These are phyloP conservation scores for Brachionus rotundiformis DNA, from an alignment of 1,140 invertebrate genomes.

Conservation along the genomic window DNA sequence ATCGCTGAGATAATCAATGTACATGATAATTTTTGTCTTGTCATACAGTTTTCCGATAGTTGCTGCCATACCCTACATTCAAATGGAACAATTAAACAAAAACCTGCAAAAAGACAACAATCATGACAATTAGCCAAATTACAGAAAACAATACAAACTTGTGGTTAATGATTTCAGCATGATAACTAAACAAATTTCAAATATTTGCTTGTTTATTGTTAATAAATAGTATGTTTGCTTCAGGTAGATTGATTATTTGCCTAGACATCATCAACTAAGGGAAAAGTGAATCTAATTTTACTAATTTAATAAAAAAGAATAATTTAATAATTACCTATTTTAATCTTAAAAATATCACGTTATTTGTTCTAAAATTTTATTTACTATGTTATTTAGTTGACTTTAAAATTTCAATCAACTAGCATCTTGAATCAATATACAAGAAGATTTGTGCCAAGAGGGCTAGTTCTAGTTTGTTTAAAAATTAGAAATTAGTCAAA, in stretches of 20 bases:
- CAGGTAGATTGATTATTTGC: slow-evolving; percentile 3
- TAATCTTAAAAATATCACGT: neutral
- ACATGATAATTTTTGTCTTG: no score
- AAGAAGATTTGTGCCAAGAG: neutral
- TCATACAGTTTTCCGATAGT: neutral
- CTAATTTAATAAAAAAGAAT: slow-evolving; percentile 11
- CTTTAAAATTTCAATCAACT: neutral
- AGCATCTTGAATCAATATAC: neutral
- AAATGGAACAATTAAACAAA: neutral
- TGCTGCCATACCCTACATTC: neutral
- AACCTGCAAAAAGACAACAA: neutral
- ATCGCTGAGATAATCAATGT: no score
- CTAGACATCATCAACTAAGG: slow-evolving; percentile 4
- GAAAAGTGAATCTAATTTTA: neutral
- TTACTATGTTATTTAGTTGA: neutral
- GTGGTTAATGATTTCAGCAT: neutral
- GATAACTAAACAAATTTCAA: slow-evolving; percentile 4
- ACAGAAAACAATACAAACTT: neutral
- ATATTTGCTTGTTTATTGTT: neutral
- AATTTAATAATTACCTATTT: neutral
- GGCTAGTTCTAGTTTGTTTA: neutral
- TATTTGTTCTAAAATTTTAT: neutral
- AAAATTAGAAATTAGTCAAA: neutral
- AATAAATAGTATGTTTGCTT: neutral
- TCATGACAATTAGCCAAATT: neutral